Evolutionary conservation across 2,888 invertebrate species (phyloP).

Genomic region (Cheilosia vernalis): DNA sequence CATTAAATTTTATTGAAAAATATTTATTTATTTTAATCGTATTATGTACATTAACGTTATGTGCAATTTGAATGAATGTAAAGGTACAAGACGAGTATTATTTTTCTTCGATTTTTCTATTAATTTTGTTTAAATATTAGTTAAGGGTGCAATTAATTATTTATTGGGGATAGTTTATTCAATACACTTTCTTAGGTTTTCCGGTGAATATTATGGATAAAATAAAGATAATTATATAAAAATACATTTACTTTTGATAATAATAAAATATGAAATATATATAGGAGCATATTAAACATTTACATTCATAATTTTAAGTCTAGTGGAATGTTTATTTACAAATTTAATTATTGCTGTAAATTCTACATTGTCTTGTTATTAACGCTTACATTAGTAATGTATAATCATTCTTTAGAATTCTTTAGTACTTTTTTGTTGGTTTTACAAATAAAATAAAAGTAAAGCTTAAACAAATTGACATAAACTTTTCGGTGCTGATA

Average conservation of each 20-base stretch:
- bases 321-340: conserved; percentile 23
- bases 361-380: not conserved
- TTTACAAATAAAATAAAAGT: not conserved
- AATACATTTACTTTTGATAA: conserved; percentile 2
- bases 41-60: conserved; percentile 33
- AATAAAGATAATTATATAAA: not conserved
- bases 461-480: not conserved
- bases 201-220: not conserved
- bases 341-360: conserved; percentile 26
- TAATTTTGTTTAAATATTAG: conserved; percentile 9
- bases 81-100: conserved; percentile 19
- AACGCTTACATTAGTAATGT: not conserved
- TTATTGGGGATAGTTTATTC: not conserved
- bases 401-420: not conserved
- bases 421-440: no score
- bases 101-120: not conserved
- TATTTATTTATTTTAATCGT: not conserved
- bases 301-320: conserved; percentile 9
- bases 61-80: conserved; percentile 45
- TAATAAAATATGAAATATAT: not conserved
- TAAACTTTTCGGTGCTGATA: conserved; percentile 13
- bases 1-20: not conserved
- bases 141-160: conserved; percentile 24
- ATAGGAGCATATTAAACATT: conserved; percentile 5
- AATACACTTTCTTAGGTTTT: not conserved